Base-by-base conservation (phyloP, 2,113 vertebrate genomes). In the Phainopepla nitens region DNA sequence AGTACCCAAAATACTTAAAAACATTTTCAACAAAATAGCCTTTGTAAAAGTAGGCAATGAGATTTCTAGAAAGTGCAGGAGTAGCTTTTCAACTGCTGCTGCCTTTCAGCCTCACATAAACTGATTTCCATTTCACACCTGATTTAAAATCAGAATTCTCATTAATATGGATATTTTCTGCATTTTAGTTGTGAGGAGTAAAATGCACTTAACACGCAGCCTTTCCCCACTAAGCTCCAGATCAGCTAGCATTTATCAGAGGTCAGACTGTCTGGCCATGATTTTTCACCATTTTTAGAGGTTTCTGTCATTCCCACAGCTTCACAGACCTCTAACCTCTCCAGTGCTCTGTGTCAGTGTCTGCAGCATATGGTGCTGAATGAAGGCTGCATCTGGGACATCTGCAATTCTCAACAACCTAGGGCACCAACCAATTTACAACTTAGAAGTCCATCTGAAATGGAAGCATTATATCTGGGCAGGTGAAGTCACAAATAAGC, bases 21-120 rank as follows among this genome's bases (percentile, higher is more conserved):
- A 29, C 0, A 0, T 64, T 44, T 51, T 57, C 13, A 72, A 27
- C 4, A 0, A 12, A 60, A 50, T 25, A 6, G 1, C 15, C 13
- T 86, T 88, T 50, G 12, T 31, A 57, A 88, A 79, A 92, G 4
- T 10, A 68, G 56, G 5, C 20, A 64, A 85, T 3, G 4, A 51
- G 14, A 80, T 44, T 93, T 82, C 53, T 51, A 22, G 21, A 65
- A 5, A 36, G 7, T 31, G 16, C 2, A 60, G 49, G 14, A 76
- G 2, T n/a, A 82, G 3, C 4, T 60, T 79, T 93, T 60, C 17
- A 49, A 51, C 8, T 68, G 10, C 2, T 56, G 29, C 17, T 58
- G n/a, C 22, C 14, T 85, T 94, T 79, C 19, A 76, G 19, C 6
- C 20, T 68, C 49, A 44, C 15, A 24, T 14, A 41, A 88, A 83